Evolutionary conservation across 2,797 vertebrate genomes (phyloP), one percentile per base, ranked within the genome.

Genomic region (Coracias cyanogaster): DNA sequence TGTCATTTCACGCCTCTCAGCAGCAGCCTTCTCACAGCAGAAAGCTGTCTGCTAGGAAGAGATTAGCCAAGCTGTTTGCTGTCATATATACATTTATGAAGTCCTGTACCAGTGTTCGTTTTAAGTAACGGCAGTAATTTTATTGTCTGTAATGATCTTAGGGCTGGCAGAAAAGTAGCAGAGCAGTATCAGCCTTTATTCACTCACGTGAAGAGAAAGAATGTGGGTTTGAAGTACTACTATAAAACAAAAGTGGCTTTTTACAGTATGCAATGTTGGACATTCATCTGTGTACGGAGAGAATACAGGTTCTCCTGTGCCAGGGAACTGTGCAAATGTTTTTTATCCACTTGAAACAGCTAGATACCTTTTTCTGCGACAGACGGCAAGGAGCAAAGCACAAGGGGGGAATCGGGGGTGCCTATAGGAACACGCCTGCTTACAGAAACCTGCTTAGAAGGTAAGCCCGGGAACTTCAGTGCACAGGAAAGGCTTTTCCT

Each of bases 41-140:
- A 78, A 72, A 94, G 90, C 86, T 93, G 86, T 64, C 81, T 80
- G 89, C 83, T 83, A 33, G 37, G 67, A 87, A 52, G 15, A 74
- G 19, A 37, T 41, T 57, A 76, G 51, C 45, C 58, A 43, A 86
- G 29, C 64, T 92, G 8, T 70, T 91, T 92, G 64, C 67, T 73
- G 79, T 28, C 10, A 1, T 62, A 48, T 4, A 16, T 55, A 29
- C 22, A 12, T 29, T 57, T 69, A 29, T 31, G 25, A 82, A 64
- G 43, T 41, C 33, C 22, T 61, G 29, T 49, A 58, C 19, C n/a
- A 13, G 7, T 65, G n/a, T 66, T 90, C 1, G 7, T 82, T 86
- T 89, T 55, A 79, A 78, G 25, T 45, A 80, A 81, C 12, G 7
- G 6, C 52, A 67, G 48, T 70, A 25, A 69, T 51, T 74, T 82